These are phyloP conservation scores for Microctonus brassicae DNA, from an alignment of 2,888 invertebrate species.

Conservation along the genomic window DNA sequence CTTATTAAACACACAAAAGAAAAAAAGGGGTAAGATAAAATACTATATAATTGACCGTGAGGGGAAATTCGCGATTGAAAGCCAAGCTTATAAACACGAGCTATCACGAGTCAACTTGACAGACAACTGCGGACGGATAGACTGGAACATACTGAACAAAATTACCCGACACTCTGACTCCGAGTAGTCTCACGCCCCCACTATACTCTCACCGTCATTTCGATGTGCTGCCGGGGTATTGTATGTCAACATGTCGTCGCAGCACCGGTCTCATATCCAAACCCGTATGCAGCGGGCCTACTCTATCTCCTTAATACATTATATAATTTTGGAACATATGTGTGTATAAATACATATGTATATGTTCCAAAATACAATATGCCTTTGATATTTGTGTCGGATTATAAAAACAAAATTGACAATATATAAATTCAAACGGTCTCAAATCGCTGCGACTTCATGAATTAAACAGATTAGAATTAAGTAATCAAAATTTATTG, in stretches of 20 bases:
- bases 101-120: slow-evolving; percentile 55
- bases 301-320: too few relatives aligned
- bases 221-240: slow-evolving; percentile 1
- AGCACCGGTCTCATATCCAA: background rate
- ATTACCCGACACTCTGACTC: background rate
- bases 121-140: slow-evolving; percentile 63
- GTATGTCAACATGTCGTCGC: background rate
- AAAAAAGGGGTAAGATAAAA: background rate
- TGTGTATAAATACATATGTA: too few relatives aligned
- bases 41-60: background rate
- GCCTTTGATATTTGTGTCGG: too few relatives aligned
- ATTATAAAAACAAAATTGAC: too few relatives aligned
- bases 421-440: too few relatives aligned
- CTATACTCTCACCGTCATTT: slow-evolving; percentile 9
- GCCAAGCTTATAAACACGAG: background rate
- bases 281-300: background rate
- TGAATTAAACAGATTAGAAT: too few relatives aligned
- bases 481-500: too few relatives aligned
- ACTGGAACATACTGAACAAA: slow-evolving; percentile 35
- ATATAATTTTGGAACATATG: background rate
- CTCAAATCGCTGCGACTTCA: too few relatives aligned
- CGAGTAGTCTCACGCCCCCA: slow-evolving; percentile 4
- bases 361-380: too few relatives aligned
- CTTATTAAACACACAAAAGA: background rate
- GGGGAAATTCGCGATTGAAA: background rate